phyloP scores from a whole-genome alignment of 2,888 invertebrate species.

The Flexamia atlantica region DNA sequence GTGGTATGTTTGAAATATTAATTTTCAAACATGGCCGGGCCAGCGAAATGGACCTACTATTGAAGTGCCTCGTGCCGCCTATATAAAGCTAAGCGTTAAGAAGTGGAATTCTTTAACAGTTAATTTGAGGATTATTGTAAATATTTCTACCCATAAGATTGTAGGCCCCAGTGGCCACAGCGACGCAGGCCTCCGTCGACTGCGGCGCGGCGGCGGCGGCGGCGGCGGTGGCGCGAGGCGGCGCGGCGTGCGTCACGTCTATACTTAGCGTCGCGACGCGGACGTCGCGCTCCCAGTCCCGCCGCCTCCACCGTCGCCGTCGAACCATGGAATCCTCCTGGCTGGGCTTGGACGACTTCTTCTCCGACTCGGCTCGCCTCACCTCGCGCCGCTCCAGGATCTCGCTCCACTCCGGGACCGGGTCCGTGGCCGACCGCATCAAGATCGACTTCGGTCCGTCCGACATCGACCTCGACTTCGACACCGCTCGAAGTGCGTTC shows the following conservation, averaged over 20 bases:
- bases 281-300: background rate
- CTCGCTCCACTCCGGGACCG: slow-evolving; percentile 8
- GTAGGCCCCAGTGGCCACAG: no score
- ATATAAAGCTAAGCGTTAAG: no score
- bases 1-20: no score
- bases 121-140: no score
- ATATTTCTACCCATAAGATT: no score
- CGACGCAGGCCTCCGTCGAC: no score
- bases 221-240: background rate
- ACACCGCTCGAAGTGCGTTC: background rate
- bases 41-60: no score
- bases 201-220: no score
- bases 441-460: slow-evolving; percentile 49
- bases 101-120: no score
- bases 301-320: background rate
- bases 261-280: slow-evolving; percentile 24
- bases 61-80: no score
- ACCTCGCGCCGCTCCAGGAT: slow-evolving; percentile 7
- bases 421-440: slow-evolving; percentile 1
- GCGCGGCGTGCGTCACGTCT: slow-evolving; percentile 21
- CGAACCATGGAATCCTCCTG: slow-evolving; percentile 52
- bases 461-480: slow-evolving; percentile 35
- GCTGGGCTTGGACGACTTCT: slow-evolving; percentile 55
- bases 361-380: slow-evolving; percentile 20
- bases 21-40: no score